Evolutionary conservation across 2,113 vertebrate genomes (phyloP).

Genomic region (Sus scrofa): DNA sequence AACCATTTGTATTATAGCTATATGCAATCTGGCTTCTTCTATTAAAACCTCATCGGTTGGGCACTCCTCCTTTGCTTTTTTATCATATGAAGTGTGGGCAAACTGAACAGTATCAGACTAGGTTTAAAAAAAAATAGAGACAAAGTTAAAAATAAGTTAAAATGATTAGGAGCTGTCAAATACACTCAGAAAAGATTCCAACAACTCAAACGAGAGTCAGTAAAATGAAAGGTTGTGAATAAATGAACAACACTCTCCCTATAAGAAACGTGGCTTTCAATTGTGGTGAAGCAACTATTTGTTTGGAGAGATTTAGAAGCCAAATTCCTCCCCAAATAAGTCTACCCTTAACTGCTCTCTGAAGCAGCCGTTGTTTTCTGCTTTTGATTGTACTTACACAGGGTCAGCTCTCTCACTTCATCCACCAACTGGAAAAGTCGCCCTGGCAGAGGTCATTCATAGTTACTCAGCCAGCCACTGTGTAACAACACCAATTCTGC

Average conservation of each 20-base stretch:
- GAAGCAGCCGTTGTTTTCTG: not conserved
- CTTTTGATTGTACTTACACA: not conserved
- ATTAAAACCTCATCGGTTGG: slow-evolving; percentile 75
- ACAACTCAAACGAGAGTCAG: not conserved
- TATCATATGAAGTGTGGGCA: not conserved
- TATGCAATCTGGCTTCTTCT: slow-evolving; percentile 79
- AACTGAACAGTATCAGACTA: not conserved
- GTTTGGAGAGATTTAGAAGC: not conserved
- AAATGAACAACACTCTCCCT: not conserved
- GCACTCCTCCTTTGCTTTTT: not conserved
- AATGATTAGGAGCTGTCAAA: not conserved
- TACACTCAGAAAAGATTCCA: not conserved
- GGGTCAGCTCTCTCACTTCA: not conserved
- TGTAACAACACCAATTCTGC: not conserved
- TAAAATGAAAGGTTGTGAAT: not conserved
- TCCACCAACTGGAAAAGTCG: not conserved
- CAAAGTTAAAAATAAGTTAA: slow-evolving; percentile 34
- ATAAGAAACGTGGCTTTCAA: not conserved
- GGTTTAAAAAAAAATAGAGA: slow-evolving; percentile 51
- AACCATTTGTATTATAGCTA: slow-evolving; percentile 82
- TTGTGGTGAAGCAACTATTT: not conserved
- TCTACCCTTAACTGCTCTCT: not conserved
- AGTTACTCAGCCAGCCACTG: not conserved
- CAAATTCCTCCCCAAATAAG: not conserved
- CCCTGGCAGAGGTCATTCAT: not conserved